A percentile compares a stretch with the other conserved stretches of the same genome.
Conservation (phyloP, 2,113 vertebrate genomes). For the Oophaga pumilio region DNA sequence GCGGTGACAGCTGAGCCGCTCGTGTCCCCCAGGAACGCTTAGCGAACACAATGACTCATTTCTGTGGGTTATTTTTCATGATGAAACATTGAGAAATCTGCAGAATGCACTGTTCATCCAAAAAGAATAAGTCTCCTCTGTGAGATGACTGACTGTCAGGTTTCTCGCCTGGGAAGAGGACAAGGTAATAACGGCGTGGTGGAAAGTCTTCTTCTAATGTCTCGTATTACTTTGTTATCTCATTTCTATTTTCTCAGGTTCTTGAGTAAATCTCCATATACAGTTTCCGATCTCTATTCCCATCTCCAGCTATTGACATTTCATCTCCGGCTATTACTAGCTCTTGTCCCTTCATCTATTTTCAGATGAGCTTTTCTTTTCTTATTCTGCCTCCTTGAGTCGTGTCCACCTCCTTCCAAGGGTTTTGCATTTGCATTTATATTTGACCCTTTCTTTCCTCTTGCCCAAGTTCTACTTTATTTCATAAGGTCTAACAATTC, state of each 20-base stretch:
- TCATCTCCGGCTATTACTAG: slow-evolving; percentile 14
- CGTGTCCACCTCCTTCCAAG: not conserved
- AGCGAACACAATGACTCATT: slow-evolving; percentile 46
- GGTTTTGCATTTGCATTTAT: not conserved
- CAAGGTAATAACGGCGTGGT: not conserved
- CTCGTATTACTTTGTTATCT: not conserved
- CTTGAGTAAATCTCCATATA: slow-evolving; percentile 16
- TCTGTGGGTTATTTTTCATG: slow-evolving; percentile 44
- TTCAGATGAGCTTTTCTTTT: not conserved
- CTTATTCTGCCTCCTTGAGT: not conserved
- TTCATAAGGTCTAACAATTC: not conserved
- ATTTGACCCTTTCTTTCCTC: not conserved
- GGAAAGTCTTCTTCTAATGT: not conserved
- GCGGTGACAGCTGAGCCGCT: slow-evolving; percentile 47
- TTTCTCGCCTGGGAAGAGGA: not conserved
- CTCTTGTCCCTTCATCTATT: not conserved
- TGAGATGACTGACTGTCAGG: not conserved
- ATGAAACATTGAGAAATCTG: slow-evolving; percentile 43
- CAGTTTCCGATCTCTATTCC: slow-evolving; percentile 3
- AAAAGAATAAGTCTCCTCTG: not conserved
- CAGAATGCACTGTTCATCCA: slow-evolving; percentile 20
- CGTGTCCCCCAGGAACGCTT: slow-evolving; percentile 28
- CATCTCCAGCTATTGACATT: slow-evolving; percentile 17
- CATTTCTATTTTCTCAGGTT: not conserved
- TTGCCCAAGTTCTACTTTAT: not conserved